Conservation (phyloP, 2,113 vertebrate genomes). For the Pitta sordida region DNA sequence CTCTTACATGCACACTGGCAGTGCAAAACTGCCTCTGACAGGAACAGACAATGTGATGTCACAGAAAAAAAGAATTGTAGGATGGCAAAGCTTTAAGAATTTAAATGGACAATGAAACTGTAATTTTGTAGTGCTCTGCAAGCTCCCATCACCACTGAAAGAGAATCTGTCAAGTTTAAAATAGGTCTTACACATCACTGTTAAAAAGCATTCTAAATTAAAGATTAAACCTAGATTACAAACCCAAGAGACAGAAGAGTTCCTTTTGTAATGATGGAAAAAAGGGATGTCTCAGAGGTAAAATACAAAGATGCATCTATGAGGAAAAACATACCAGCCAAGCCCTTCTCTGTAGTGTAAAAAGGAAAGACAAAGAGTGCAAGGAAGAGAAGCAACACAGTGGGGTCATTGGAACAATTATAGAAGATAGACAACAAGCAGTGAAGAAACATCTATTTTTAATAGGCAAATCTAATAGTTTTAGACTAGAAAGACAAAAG, state of each 20-base stretch:
- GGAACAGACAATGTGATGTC: not conserved
- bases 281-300: not conserved
- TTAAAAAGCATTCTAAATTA: not conserved
- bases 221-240: not conserved
- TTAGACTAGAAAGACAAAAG: not conserved
- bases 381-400: not conserved
- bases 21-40: constrained; percentile 13
- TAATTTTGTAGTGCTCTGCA: not conserved
- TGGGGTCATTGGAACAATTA: not conserved
- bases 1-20: not conserved
- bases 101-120: not conserved
- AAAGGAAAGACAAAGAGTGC: not conserved
- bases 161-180: not conserved
- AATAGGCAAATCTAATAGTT: not conserved
- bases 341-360: not conserved
- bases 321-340: not conserved
- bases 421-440: not conserved
- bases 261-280: not conserved
- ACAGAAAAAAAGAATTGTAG: not conserved
- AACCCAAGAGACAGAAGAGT: not conserved
- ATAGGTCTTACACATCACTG: not conserved
- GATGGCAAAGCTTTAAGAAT: not conserved
- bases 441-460: not conserved
- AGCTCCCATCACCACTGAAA: not conserved
- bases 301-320: not conserved